Percentiles rank a stretch among this genome's conserved stretches.
Conservation (phyloP, 2,888 invertebrate genomes). For the Chrysina gloriosa region DNA sequence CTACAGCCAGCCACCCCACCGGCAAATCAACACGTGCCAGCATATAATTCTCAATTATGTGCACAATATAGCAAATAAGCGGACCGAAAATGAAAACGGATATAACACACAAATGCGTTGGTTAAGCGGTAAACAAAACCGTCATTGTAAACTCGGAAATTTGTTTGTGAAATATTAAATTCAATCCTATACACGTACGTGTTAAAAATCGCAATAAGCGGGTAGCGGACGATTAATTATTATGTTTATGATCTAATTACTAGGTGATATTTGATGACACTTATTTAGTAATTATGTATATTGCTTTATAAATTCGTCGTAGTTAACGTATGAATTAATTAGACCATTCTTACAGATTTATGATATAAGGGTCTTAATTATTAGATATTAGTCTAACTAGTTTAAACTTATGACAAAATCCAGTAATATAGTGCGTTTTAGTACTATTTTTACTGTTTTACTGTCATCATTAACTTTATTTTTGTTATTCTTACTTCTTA, state of each 20-base stretch:
- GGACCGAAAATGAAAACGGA: slow-evolving; percentile 35
- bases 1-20: slow-evolving; percentile 14
- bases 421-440: too few species aligned
- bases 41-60: slow-evolving; percentile 42
- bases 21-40: slow-evolving; percentile 41
- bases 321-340: background rate
- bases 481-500: too few species aligned
- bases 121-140: slow-evolving; percentile 30
- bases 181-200: background rate
- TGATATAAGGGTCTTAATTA: too few species aligned
- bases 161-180: slow-evolving; percentile 31
- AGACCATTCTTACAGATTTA: too few species aligned
- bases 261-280: background rate
- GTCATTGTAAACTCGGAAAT: slow-evolving; percentile 22
- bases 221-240: slow-evolving; percentile 9
- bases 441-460: too few species aligned
- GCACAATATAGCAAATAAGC: slow-evolving; percentile 39
- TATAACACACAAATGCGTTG: slow-evolving; percentile 24
- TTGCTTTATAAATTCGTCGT: slow-evolving; percentile 12
- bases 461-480: too few species aligned
- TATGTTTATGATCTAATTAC: slow-evolving; percentile 15
- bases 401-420: too few species aligned
- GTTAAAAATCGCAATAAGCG: slow-evolving; percentile 14
- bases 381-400: too few species aligned
- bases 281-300: slow-evolving; percentile 9